A percentile compares a stretch with the other conserved stretches of the same genome.
These are phyloP conservation scores for Suricata suricatta DNA, from an alignment of 2,113 vertebrate species.

Conservation along the genomic window DNA sequence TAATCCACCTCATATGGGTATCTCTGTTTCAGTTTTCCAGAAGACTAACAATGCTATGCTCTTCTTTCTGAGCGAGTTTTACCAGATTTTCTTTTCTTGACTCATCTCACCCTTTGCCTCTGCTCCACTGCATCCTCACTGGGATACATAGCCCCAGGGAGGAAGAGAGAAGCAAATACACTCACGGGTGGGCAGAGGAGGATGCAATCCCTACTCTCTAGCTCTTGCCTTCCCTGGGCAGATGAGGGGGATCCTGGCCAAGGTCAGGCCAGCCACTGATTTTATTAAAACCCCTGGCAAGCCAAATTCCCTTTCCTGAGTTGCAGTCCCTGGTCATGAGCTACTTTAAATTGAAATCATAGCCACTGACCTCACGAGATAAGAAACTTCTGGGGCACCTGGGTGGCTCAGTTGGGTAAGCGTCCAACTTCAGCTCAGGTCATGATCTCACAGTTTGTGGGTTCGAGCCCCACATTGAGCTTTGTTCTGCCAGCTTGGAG, in stretches of 20 bases:
- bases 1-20: accelerated
- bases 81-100: not conserved
- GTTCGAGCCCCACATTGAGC: too few species aligned
- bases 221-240: accelerated
- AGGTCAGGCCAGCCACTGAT: too few species aligned
- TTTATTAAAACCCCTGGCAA: not conserved
- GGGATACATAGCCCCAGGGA: not conserved
- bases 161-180: accelerated
- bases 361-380: not conserved
- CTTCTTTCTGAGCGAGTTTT: not conserved
- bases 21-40: too few species aligned
- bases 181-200: not conserved
- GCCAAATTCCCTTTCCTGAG: not conserved
- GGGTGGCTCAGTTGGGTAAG: too few species aligned
- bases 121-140: not conserved
- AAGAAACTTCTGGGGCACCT: not conserved
- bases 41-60: not conserved
- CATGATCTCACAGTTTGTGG: too few species aligned
- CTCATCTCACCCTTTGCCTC: not conserved
- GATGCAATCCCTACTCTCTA: not conserved
- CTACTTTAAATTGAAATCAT: not conserved
- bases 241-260: not conserved
- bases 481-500: too few species aligned
- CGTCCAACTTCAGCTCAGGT: too few species aligned
- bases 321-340: not conserved